These are phyloP conservation scores for Alosa sapidissima DNA, from an alignment of 2,797 vertebrate species.

Conservation along the genomic window DNA sequence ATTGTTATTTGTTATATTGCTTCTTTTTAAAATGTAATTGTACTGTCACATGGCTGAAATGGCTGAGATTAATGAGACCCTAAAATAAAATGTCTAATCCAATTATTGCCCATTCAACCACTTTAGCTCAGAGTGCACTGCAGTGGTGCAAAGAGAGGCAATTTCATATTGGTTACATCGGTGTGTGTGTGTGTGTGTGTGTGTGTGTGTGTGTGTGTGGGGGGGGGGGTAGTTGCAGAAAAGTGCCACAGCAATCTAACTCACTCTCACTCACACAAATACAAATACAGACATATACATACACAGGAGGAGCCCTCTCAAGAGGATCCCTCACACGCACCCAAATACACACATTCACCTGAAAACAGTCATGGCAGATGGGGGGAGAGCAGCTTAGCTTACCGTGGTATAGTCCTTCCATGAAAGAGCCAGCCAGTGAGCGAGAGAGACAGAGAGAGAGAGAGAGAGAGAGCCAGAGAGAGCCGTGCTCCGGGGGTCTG, in stretches of 20 bases:
- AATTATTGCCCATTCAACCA: not conserved
- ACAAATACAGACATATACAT: not conserved
- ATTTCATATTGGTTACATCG: constrained; percentile 15
- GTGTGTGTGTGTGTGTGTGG: too few relatives aligned
- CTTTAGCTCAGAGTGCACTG: not conserved
- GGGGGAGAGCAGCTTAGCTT: not conserved
- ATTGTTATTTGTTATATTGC: not conserved
- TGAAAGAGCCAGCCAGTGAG: not conserved
- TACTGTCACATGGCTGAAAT: not conserved
- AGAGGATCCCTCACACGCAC: not conserved
- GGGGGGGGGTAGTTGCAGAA: not conserved
- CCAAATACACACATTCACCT: not conserved
- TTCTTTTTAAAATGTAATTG: not conserved
- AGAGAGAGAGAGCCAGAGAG: not conserved
- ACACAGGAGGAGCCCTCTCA: too few relatives aligned
- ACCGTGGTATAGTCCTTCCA: not conserved
- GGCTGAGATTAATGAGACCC: constrained; percentile 1
- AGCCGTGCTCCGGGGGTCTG: not conserved
- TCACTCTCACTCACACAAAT: not conserved
- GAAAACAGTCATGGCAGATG: not conserved
- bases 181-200: too few relatives aligned
- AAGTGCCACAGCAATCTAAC: constrained; percentile 1
- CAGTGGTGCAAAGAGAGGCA: constrained; percentile 3
- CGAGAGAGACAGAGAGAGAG: not conserved
- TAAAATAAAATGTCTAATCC: constrained; percentile 5